Conservation (phyloP, 2,797 vertebrate species). For the Centropyge bicolor region DNA sequence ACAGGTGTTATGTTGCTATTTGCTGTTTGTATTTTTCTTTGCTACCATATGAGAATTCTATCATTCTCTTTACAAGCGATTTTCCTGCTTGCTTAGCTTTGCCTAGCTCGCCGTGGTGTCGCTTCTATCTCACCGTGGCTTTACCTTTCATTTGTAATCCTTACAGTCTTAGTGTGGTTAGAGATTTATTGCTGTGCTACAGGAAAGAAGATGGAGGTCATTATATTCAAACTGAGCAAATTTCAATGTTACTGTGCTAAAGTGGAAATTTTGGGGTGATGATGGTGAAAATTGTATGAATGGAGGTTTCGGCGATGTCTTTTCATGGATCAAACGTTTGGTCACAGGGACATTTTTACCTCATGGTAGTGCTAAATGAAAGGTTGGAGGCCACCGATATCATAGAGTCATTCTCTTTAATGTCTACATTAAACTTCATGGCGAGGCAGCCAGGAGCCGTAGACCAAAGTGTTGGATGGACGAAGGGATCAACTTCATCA, state of each 20-base stretch:
- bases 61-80: neutral
- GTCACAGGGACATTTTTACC: constrained; percentile 3
- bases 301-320: neutral
- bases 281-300: neutral
- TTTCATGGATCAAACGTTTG: constrained; percentile 12
- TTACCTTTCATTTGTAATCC: neutral
- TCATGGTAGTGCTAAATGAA: constrained; percentile 5
- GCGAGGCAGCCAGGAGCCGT: neutral
- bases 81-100: neutral
- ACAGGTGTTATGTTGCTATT: neutral
- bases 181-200: neutral
- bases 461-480: neutral
- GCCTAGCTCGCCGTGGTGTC: neutral
- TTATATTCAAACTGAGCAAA: neutral
- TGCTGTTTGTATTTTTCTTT: neutral
- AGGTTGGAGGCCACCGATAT: neutral
- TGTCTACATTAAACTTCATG: neutral
- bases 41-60: neutral
- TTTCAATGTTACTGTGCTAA: neutral
- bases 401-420: constrained; percentile 8
- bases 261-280: neutral
- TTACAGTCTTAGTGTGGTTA: neutral
- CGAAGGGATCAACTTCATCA: constrained; percentile 6
- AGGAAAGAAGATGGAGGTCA: neutral
- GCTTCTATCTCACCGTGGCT: neutral